phyloP scores from a whole-genome alignment of 2,797 vertebrate genomes.

The Pteropus rufus region DNA sequence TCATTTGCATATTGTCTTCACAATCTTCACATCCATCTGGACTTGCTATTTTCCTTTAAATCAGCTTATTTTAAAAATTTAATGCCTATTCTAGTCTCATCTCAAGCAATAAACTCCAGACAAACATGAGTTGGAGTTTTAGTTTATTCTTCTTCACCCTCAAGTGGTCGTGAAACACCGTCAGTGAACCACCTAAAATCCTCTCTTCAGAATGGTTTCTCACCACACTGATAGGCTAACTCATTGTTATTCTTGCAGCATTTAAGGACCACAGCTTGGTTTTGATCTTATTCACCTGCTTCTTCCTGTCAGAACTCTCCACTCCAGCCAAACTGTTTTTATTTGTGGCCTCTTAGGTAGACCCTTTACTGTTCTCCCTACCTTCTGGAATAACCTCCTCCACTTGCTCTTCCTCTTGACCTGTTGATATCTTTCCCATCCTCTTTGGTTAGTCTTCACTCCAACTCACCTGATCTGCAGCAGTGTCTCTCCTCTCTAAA shows the following conservation, averaged over 20 bases:
- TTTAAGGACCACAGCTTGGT: slow-evolving; percentile 6
- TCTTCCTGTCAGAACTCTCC: slow-evolving; percentile 29
- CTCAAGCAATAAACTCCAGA: background rate
- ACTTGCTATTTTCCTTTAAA: slow-evolving; percentile 10
- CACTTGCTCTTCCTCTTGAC: slow-evolving; percentile 9
- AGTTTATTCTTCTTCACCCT: slow-evolving; percentile 9
- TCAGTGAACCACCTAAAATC: background rate
- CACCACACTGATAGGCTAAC: background rate
- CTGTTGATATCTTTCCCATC: background rate
- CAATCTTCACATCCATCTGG: background rate
- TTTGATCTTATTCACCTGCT: background rate
- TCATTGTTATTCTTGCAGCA: background rate
- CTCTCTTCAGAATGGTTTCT: background rate
- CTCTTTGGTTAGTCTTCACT: background rate
- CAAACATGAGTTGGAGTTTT: background rate
- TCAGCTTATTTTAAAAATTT: background rate
- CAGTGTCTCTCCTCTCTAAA: background rate
- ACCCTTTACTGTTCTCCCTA: background rate
- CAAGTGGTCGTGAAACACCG: background rate
- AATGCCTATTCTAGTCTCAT: background rate
- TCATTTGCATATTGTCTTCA: background rate
- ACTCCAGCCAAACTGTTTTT: slow-evolving; percentile 50
- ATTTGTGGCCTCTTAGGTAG: background rate
- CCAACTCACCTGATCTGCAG: background rate
- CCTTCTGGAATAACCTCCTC: slow-evolving; percentile 15